phyloP scores from a whole-genome alignment of 2,888 invertebrate genomes.

The Amblyjoppa fuscipennis region DNA sequence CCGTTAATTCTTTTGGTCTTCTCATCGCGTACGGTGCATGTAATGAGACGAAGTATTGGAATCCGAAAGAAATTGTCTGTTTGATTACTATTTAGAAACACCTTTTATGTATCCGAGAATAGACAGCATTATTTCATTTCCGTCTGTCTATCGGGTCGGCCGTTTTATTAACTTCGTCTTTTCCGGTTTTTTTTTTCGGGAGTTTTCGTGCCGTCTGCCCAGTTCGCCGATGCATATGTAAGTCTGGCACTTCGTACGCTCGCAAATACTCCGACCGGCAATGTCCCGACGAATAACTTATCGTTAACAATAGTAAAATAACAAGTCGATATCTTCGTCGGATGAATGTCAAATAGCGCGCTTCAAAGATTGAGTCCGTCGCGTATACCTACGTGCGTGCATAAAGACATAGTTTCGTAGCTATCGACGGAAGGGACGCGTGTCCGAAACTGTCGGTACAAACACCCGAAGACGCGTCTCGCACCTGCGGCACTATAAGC shows the following conservation, averaged over 20 bases:
- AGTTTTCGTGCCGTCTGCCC: no score
- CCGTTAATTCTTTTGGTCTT: no score
- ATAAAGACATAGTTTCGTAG: background rate
- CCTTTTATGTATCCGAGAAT: no score
- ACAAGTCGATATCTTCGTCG: background rate
- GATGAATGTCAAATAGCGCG: constrained; percentile 9
- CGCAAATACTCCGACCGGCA: background rate
- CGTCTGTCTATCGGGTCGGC: no score
- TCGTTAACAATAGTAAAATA: background rate
- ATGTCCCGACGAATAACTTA: background rate
- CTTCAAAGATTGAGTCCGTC: constrained; percentile 27
- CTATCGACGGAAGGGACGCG: background rate
- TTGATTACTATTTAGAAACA: no score
- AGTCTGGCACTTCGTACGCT: background rate
- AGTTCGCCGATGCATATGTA: no score
- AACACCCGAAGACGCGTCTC: background rate
- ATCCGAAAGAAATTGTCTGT: no score
- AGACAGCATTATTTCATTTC: no score
- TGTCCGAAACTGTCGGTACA: background rate
- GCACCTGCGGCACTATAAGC: constrained; percentile 21
- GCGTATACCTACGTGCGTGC: background rate
- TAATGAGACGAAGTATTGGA: no score
- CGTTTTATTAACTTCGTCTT: no score
- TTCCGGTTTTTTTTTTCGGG: no score
- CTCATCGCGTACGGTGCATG: no score